These are phyloP conservation scores for Globicephala melas DNA, from an alignment of 2,113 vertebrate genomes.

Conservation along the genomic window DNA sequence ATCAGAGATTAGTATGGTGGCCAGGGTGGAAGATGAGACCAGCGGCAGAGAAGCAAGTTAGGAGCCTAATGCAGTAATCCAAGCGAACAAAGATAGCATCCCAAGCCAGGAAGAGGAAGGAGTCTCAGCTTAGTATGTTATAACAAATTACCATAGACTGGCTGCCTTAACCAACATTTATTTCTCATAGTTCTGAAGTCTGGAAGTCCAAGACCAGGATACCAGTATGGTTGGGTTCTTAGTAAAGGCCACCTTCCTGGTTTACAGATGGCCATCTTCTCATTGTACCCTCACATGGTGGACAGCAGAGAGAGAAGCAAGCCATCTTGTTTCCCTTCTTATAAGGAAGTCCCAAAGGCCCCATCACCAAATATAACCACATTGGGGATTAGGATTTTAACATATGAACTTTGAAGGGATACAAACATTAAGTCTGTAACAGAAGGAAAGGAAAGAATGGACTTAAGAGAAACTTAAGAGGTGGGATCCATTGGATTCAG, in stretches of 20 bases:
- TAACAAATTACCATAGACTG: background rate
- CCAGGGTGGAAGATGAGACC: background rate
- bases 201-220: background rate
- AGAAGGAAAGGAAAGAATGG: background rate
- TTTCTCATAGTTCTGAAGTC: background rate
- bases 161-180: background rate
- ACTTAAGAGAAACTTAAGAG: background rate
- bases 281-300: background rate
- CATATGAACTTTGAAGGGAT: background rate
- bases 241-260: background rate
- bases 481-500: background rate
- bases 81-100: background rate
- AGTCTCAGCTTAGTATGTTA: background rate
- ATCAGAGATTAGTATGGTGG: background rate
- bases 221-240: background rate
- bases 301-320: background rate
- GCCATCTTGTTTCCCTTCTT: background rate
- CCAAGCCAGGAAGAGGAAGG: background rate
- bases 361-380: background rate
- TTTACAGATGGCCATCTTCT: background rate
- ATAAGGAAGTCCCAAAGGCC: background rate
- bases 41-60: background rate
- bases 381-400: background rate
- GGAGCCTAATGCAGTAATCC: background rate
- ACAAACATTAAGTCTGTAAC: background rate